phyloP scores from a whole-genome alignment of 2,888 invertebrate species.

The Noctuana brunneofusca region DNA sequence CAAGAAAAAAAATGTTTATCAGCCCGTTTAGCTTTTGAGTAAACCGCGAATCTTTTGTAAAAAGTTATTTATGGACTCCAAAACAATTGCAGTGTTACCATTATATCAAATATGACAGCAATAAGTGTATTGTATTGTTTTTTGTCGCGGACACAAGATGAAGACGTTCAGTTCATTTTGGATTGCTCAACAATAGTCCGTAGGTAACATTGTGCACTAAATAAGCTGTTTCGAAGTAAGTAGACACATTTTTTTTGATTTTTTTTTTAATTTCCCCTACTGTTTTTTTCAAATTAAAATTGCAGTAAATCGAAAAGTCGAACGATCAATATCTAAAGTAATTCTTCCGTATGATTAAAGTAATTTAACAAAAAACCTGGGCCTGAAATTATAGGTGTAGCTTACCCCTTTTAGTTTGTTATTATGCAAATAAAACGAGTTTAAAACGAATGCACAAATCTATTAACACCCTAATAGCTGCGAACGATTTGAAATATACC shows the following conservation, averaged over 20 bases:
- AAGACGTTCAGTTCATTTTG: conserved; percentile 67
- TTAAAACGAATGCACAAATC: conserved; percentile 23
- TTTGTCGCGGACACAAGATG: conserved; percentile 62
- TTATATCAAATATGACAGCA: conserved; percentile 80
- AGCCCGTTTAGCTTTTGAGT: conserved; percentile 81
- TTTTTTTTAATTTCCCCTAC: neutral
- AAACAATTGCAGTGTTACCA: conserved; percentile 82
- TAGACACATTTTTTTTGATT: conserved; percentile 41
- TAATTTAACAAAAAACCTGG: conserved; percentile 1
- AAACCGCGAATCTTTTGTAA: conserved; percentile 81
- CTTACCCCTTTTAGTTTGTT: conserved; percentile 14
- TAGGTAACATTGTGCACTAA: conserved; percentile 52
- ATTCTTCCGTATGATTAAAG: neutral
- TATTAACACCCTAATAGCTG: conserved; percentile 35
- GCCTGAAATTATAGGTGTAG: conserved; percentile 7
- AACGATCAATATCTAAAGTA: neutral
- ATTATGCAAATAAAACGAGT: conserved; percentile 30
- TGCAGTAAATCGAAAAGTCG: neutral
- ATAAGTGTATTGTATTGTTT: conserved; percentile 75
- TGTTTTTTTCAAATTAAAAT: neutral
- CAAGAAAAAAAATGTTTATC: conserved; percentile 78
- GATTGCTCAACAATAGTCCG: conserved; percentile 52
- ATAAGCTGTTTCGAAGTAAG: conserved; percentile 49
- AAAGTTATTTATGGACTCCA: conserved; percentile 77
- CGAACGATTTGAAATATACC: conserved; percentile 28